Evolutionary conservation across 2,113 vertebrate genomes (phyloP).

Genomic region (Xyrauchen texanus): DNA sequence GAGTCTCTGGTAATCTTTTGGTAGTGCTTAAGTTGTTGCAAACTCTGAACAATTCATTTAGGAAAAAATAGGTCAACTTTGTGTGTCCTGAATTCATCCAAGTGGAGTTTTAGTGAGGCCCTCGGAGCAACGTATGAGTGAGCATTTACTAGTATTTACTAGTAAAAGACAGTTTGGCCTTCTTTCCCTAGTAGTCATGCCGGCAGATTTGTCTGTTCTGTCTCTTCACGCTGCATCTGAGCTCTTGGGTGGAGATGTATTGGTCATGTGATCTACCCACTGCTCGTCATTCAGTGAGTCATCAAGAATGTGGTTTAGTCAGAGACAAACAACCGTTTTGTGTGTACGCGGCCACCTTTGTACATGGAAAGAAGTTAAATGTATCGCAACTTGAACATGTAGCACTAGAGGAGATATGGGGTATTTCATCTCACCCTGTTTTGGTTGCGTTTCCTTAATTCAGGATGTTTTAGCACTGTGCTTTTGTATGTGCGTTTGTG

Average conservation of each 20-base stretch:
- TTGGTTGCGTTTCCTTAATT: constrained; percentile 2
- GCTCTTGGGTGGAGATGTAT: constrained; percentile 38
- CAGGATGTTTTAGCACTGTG: background rate
- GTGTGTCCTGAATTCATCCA: background rate
- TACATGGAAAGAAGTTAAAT: background rate
- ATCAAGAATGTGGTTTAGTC: constrained; percentile 67
- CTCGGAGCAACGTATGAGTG: background rate
- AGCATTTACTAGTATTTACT: constrained; percentile 42
- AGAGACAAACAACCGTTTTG: constrained; percentile 51
- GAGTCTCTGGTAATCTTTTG: background rate
- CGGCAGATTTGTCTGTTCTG: constrained; percentile 48
- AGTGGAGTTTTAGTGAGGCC: background rate
- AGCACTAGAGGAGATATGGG: too few relatives aligned
- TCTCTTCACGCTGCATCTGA: constrained; percentile 37
- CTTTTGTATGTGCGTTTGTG: constrained; percentile 22
- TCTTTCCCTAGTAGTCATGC: constrained; percentile 52
- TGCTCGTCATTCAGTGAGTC: constrained; percentile 65
- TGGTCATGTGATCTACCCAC: constrained; percentile 63
- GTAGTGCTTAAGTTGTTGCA: background rate
- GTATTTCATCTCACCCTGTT: background rate
- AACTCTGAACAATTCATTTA: background rate
- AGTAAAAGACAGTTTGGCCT: constrained; percentile 30
- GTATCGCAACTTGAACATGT: too few relatives aligned
- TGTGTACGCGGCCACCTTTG: constrained; percentile 34
- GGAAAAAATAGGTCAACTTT: constrained; percentile 4